Evolutionary conservation across 2,888 invertebrate genomes (phyloP).

Genomic region (Eueremaeus valkanovi): DNA sequence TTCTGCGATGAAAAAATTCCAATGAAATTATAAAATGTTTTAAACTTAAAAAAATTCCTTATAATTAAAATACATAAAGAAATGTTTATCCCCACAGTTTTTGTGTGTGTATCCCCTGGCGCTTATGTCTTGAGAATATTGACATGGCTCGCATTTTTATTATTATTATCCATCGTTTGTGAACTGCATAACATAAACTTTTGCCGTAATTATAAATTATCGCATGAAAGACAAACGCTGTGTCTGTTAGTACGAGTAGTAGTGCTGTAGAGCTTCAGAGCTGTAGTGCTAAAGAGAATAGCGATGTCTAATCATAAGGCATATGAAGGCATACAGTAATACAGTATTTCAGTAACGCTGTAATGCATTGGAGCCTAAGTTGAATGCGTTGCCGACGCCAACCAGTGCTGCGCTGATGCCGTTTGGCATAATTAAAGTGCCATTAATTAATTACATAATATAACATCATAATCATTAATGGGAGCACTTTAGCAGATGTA

Average conservation of each 20-base stretch:
- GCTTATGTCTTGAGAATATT: constrained; percentile 33
- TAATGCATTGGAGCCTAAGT: neutral
- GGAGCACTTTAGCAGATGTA: neutral
- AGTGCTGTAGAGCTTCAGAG: neutral
- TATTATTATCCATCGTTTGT: constrained; percentile 31
- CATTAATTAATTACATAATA: constrained; percentile 34
- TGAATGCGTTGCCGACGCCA: constrained; percentile 31
- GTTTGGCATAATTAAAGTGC: constrained; percentile 31
- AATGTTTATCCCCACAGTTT: neutral
- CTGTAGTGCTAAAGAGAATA: neutral
- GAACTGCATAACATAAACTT: constrained; percentile 24
- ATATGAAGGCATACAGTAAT: neutral
- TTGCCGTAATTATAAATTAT: constrained; percentile 32
- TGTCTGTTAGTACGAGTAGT: neutral
- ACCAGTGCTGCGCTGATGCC: constrained; percentile 19
- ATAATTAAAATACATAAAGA: constrained; percentile 34
- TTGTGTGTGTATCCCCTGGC: constrained; percentile 28
- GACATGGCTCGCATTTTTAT: constrained; percentile 30
- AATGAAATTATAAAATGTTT: constrained; percentile 34
- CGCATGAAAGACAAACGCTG: constrained; percentile 32
- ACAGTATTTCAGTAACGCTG: too few species aligned
- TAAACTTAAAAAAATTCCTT: constrained; percentile 29
- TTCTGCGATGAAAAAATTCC: constrained; percentile 28
- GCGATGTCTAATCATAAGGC: constrained; percentile 16
- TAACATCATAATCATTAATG: constrained; percentile 34